Percentiles rank a stretch among this genome's conserved stretches.
Conservation (phyloP, 2,113 vertebrate genomes). For the Thomomys bottae region DNA sequence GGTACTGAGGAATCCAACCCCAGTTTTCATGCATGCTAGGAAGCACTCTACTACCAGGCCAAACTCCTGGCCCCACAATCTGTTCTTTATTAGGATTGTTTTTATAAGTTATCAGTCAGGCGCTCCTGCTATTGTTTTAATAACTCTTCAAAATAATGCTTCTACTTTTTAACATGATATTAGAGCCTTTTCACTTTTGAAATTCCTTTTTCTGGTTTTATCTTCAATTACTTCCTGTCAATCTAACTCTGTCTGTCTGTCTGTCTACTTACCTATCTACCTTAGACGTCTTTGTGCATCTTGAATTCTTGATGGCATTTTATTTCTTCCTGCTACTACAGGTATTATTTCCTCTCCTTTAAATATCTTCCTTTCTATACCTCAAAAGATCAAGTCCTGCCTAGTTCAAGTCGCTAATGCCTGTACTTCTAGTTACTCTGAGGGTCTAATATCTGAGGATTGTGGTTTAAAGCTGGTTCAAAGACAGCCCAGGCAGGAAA, state of each 20-base stretch:
- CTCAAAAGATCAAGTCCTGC: conserved; percentile 31
- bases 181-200: not conserved
- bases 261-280: not conserved
- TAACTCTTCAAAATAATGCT: not conserved
- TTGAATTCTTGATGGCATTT: not conserved
- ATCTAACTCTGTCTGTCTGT: not conserved
- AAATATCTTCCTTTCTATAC: not conserved
- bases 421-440: no score
- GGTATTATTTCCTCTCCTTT: not conserved
- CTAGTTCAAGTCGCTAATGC: no score
- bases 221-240: not conserved
- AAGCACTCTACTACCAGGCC: no score
- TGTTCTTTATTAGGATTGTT: not conserved
- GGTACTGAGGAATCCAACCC: no score
- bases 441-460: no score
- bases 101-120: conserved; percentile 23
- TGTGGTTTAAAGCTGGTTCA: no score
- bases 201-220: not conserved
- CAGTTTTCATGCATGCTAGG: no score
- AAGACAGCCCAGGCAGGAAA: no score
- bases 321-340: not conserved
- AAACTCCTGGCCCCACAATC: not conserved
- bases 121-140: conserved; percentile 12
- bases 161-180: not conserved
- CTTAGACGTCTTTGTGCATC: not conserved